Conservation (phyloP, 2,113 vertebrate genomes). For the Marmota flaviventris region DNA sequence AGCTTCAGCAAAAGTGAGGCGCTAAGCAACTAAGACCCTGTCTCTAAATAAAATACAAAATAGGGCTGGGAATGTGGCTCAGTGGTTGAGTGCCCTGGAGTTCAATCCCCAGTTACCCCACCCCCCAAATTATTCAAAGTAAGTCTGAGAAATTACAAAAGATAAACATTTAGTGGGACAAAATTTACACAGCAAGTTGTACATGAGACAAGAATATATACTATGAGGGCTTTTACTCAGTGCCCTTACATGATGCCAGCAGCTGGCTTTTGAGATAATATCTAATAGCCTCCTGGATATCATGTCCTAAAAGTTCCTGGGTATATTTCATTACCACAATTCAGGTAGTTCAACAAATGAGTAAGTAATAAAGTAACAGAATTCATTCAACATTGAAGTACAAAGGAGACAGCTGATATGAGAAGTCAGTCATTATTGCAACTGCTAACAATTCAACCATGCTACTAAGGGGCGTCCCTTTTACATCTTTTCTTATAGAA, state of each 20-base stretch:
- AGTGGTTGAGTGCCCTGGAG: too few relatives aligned
- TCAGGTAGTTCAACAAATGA: neutral
- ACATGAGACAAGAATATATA: neutral
- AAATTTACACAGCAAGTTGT: neutral
- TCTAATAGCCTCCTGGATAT: neutral
- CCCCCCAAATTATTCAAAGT: neutral
- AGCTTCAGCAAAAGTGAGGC: too few relatives aligned
- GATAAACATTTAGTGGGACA: neutral
- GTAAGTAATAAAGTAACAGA: neutral
- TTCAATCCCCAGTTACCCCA: too few relatives aligned
- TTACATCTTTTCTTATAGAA: neutral
- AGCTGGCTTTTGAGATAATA: neutral
- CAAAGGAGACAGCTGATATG: neutral
- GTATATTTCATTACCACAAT: neutral
- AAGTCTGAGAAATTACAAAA: neutral
- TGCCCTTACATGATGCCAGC: neutral
- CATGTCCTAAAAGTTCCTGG: neutral
- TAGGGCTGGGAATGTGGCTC: too few relatives aligned
- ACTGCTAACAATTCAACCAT: neutral
- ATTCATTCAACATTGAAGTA: neutral
- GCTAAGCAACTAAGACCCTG: too few relatives aligned
- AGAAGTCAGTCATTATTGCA: neutral
- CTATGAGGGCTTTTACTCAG: neutral
- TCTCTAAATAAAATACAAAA: too few relatives aligned
- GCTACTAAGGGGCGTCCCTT: neutral